Evolutionary conservation across 2,113 vertebrate genomes (phyloP).

Genomic region (Neodontobutis hainanensis): DNA sequence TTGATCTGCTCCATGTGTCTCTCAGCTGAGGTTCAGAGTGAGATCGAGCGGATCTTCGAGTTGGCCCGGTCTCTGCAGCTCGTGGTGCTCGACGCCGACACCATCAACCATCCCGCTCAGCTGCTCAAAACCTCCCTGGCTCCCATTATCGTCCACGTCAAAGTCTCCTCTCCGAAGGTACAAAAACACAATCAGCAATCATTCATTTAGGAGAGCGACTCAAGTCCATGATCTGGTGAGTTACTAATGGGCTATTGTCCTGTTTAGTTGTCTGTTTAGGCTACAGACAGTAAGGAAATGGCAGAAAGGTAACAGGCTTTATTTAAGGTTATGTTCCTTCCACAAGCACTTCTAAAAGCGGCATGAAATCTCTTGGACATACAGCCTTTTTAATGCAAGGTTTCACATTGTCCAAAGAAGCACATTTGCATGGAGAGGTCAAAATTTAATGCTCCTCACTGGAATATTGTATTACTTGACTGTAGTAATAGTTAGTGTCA

Average conservation of each 20-base stretch:
- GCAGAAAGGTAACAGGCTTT: constrained; percentile 24
- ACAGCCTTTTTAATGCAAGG: background rate
- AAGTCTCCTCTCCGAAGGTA: constrained; percentile 96
- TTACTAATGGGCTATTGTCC: background rate
- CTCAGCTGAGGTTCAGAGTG: constrained; percentile 93
- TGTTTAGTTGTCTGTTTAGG: background rate
- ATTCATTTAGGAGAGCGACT: background rate
- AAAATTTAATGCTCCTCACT: constrained; percentile 5
- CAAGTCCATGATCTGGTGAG: too few species aligned
- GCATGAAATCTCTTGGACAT: constrained; percentile 20
- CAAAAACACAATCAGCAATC: background rate
- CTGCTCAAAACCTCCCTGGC: constrained; percentile 94
- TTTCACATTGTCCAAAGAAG: background rate
- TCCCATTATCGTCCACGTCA: constrained; percentile 96
- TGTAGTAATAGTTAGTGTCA: too few species aligned
- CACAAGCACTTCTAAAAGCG: constrained; percentile 26
- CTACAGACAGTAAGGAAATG: background rate
- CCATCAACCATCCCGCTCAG: constrained; percentile 96
- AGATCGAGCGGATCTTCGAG: constrained; percentile 97
- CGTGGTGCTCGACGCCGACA: constrained; percentile 93
- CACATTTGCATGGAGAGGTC: constrained; percentile 44
- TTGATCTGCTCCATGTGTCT: background rate
- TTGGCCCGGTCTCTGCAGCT: constrained; percentile 93
- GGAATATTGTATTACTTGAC: too few species aligned
- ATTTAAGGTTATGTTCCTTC: constrained; percentile 9